Evolutionary conservation across 2,888 invertebrate genomes (phyloP).

Genomic region (Philereme vetulata): DNA sequence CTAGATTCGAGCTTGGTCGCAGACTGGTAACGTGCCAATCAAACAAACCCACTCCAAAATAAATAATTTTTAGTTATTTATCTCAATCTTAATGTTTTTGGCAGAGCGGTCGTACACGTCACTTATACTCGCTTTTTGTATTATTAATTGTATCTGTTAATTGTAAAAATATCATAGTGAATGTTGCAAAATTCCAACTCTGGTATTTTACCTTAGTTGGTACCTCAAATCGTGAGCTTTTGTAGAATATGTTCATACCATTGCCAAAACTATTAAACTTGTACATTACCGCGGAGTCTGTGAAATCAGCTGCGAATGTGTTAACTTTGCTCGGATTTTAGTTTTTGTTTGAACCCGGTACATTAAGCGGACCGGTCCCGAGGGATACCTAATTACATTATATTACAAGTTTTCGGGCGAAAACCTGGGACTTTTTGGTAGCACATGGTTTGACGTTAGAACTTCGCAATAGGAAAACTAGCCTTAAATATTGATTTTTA

Average conservation of each 20-base stretch:
- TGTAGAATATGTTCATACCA: background rate
- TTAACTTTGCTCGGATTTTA: constrained; percentile 25
- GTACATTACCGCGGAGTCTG: constrained; percentile 22
- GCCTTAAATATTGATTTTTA: no score
- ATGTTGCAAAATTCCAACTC: background rate
- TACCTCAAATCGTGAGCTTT: constrained; percentile 1
- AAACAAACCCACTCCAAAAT: no score
- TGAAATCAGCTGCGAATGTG: constrained; percentile 35
- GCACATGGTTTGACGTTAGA: background rate
- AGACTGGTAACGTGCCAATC: no score
- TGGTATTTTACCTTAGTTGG: background rate
- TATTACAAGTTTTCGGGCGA: constrained; percentile 6
- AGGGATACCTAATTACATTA: constrained; percentile 17
- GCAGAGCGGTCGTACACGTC: no score
- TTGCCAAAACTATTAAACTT: constrained; percentile 28
- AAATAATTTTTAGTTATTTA: no score
- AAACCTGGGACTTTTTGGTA: constrained; percentile 1
- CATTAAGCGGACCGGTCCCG: constrained; percentile 4
- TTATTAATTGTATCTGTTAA: no score
- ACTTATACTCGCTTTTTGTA: no score
- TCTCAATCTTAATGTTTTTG: no score
- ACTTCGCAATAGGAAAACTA: no score
- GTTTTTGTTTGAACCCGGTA: constrained; percentile 26
- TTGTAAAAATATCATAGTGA: no score
- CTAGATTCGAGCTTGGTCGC: no score